phyloP scores from a whole-genome alignment of 2,888 invertebrate species.

The Ashinkailepas kermadecensis region DNA sequence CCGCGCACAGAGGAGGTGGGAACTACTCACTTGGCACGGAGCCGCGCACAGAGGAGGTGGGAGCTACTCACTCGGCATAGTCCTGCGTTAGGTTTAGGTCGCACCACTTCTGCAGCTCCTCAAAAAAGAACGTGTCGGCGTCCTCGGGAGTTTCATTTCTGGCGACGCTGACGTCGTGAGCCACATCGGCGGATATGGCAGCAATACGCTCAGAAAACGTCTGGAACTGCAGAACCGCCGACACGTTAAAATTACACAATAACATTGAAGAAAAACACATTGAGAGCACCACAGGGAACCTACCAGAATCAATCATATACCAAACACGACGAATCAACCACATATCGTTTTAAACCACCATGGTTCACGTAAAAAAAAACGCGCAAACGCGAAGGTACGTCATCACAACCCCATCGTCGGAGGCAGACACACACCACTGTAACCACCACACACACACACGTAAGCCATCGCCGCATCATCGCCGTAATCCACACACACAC shows the following conservation, averaged over 20 bases:
- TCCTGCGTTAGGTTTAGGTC: slow-evolving; percentile 77
- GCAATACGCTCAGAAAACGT: slow-evolving; percentile 80
- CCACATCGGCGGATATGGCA: slow-evolving; percentile 76
- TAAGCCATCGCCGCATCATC: too few relatives aligned
- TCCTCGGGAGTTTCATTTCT: slow-evolving; percentile 55
- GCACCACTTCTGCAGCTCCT: slow-evolving; percentile 80
- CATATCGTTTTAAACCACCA: too few relatives aligned
- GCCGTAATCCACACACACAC: too few relatives aligned
- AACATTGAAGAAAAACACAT: slow-evolving; percentile 30
- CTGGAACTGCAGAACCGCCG: slow-evolving; percentile 57
- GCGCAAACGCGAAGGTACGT: too few relatives aligned
- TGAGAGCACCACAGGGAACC: not conserved
- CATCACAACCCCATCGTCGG: too few relatives aligned
- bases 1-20: too few relatives aligned
- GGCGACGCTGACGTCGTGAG: slow-evolving; percentile 72
- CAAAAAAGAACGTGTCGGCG: slow-evolving; percentile 66
- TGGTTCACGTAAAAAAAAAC: too few relatives aligned
- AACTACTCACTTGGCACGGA: too few relatives aligned
- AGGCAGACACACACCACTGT: too few relatives aligned
- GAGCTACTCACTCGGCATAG: slow-evolving; percentile 50
- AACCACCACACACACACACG: too few relatives aligned
- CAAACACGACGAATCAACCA: not conserved
- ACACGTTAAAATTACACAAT: too few relatives aligned
- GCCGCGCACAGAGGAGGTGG: too few relatives aligned
- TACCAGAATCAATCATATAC: not conserved